Evolutionary conservation across 2,888 invertebrate species (phyloP), one percentile per base, ranked within the genome.

Genomic region (Eristalis arbustorum): DNA sequence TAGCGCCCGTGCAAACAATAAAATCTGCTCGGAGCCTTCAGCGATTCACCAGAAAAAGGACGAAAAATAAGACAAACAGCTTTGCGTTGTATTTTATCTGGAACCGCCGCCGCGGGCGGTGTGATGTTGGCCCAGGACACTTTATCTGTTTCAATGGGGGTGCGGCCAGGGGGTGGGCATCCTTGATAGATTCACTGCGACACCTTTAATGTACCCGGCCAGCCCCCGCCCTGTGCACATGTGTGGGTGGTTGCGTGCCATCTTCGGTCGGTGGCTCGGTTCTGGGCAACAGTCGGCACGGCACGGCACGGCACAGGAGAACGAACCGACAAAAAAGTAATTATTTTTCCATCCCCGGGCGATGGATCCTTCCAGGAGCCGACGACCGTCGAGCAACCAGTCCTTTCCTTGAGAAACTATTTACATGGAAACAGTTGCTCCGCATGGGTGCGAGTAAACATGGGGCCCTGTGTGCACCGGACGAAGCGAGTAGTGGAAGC

Each of bases 161-260:
- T 2, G 56, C 22, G 56, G 22, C 6, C 3, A 6, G 31, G 1
- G 56, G 59, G 14, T 57, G 74, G 23, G 57, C 74, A 77, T 82
- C 82, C 85, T 78, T 87, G 77, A 87, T 82, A 87, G 37, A 87
- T 71, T 71, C 71, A 82, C 62, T 82, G 82, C 76, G 82, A 87
- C 77, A 82, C 71, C 69, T 87, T 82, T 72, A 78, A 61, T 74
- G 78, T 78, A 77, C 18, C 18, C 31, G n/a, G 31, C 2, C 59
- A 2, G 14, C 6, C 10, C 31, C 31, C n/a, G n/a, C n/a, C 1
- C 31, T 5, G 31, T 1, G 34, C 22, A 18, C 14, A 49, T 66
- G 23, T 37, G 34, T 14, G 42, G 40, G 40, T 8, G 57, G 25
- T n/a, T 68, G 28, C 37, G 22, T 49, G 37, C 28, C 31, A 66